Base-by-base conservation (phyloP, 37 sponge, comb jelly and placozoan genomes). In the Haliclona indistincta region DNA sequence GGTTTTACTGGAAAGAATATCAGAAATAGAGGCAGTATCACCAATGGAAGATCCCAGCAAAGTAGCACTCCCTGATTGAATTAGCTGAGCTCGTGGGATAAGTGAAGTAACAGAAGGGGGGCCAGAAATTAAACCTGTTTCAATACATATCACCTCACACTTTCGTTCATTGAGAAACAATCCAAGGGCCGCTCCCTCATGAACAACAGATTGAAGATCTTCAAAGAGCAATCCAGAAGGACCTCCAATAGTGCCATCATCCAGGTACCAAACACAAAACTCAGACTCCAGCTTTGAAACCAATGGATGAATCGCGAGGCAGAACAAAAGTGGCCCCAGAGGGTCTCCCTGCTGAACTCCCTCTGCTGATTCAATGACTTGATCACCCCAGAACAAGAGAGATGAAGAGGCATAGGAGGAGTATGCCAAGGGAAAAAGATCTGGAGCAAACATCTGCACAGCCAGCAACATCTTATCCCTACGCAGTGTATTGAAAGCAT, bases 251-350 rank as follows among this genome's bases (percentile, higher is more conserved):
- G 68, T 78, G 38, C 51, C 51, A 47, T 47, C 51, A 47, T 47
- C 51, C 51, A 47, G 15, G 15, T 47, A 47, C 10, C 10, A 78
- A 32, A 78, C 60, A 6, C 34, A 43, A n/a, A 78, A 52, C 55
- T 78, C 78, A 34, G 78, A 78, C 38, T 28, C 3, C 54, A 78
- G 40, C n/a, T 54, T 15, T 32, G 23, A 22, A 29, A 65, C 28
- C 32, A 66, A 35, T 36, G 23, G 49, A 19, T 78, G 68, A 38
- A 67, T 78, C n/a, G 78, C 33, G 25, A 78, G 26, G 65, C 68
- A 78, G 40, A 78, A 78, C 52, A 78, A 52, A 22, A 74, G 60
- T 42, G 64, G 63, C 45, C 63, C 76, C 63, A 75, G 45, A 33
- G 64, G 76, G 44, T 75, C 49, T 19, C 64, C 64, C 45, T 75